A percentile compares a stretch with the other conserved stretches of the same genome.
phyloP scores from a whole-genome alignment of 2,113 vertebrate species.

The Piaya cayana region DNA sequence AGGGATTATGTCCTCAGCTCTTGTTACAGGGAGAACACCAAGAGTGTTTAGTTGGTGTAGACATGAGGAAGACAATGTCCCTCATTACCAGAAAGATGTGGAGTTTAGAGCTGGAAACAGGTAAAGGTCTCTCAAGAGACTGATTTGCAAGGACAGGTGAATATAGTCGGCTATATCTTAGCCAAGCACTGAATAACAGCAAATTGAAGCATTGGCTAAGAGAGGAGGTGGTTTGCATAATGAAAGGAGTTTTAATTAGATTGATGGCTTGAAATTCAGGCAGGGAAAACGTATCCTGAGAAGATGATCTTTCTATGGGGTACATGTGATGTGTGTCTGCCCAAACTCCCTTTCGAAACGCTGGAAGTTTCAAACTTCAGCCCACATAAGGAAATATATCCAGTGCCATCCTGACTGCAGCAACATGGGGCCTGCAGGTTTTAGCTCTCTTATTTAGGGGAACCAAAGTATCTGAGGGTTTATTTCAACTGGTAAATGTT shows the following conservation, averaged over 20 bases:
- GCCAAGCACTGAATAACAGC: not conserved
- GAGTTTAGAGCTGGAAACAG: not conserved
- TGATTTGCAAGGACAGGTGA: not conserved
- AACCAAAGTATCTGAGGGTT: not conserved
- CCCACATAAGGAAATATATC: not conserved
- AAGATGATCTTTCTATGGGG: not conserved
- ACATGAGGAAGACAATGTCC: not conserved
- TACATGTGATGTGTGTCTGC: fast-evolving
- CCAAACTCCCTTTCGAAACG: not conserved
- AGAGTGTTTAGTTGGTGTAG: not conserved
- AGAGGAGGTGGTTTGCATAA: not conserved
- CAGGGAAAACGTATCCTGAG: not conserved
- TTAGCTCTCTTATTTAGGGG: not conserved
- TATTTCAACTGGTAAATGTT: not conserved
- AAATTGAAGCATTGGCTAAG: not conserved
- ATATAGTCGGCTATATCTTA: not conserved
- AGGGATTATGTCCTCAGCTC: not conserved
- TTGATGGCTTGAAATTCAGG: not conserved
- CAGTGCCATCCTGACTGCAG: not conserved
- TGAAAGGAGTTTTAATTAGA: not conserved
- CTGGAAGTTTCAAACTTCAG: not conserved
- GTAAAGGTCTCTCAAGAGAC: not conserved
- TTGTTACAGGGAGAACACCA: not conserved
- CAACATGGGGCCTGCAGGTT: not conserved
- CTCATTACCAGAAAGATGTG: not conserved